A percentile compares a stretch with the other conserved stretches of the same genome.
These are phyloP conservation scores for Drosophila paranaensis DNA, from an alignment of 2,888 invertebrate genomes.

Conservation along the genomic window DNA sequence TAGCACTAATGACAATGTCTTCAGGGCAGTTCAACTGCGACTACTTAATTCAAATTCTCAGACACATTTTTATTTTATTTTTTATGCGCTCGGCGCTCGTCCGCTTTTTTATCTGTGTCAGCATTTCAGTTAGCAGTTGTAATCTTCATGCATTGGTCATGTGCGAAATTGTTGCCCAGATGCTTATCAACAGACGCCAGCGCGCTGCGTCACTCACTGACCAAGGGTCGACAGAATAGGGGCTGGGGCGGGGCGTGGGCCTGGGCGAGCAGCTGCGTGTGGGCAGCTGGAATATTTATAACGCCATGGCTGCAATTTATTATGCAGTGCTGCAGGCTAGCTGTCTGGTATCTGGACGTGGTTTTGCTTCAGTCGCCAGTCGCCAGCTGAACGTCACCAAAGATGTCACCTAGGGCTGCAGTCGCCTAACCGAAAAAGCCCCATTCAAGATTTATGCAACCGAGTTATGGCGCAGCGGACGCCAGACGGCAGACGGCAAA, in stretches of 20 bases:
- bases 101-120: constrained; percentile 62
- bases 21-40: constrained; percentile 16
- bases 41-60: constrained; percentile 18
- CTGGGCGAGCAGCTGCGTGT: constrained; percentile 7
- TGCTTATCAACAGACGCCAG: constrained; percentile 72
- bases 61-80: constrained; percentile 15
- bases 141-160: constrained; percentile 73
- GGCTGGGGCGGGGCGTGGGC: background rate
- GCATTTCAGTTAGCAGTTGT: constrained; percentile 71
- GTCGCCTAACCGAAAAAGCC: constrained; percentile 33
- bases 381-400: constrained; percentile 62
- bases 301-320: constrained; percentile 81
- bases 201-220: constrained; percentile 32
- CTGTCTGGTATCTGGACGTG: constrained; percentile 41
- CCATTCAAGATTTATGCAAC: constrained; percentile 77
- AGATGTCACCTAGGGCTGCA: constrained; percentile 76
- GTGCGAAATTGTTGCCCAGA: constrained; percentile 82
- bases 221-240: background rate
- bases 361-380: constrained; percentile 19
- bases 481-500: constrained; percentile 24
- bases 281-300: constrained; percentile 77
- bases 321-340: constrained; percentile 72
- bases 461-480: constrained; percentile 70
- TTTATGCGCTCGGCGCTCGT: background rate
- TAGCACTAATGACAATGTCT: background rate